Percentiles rank a stretch among this genome's conserved stretches.
Evolutionary conservation across 1,140 invertebrate species (phyloP).

Genomic region (Maconellicoccus hirsutus): DNA sequence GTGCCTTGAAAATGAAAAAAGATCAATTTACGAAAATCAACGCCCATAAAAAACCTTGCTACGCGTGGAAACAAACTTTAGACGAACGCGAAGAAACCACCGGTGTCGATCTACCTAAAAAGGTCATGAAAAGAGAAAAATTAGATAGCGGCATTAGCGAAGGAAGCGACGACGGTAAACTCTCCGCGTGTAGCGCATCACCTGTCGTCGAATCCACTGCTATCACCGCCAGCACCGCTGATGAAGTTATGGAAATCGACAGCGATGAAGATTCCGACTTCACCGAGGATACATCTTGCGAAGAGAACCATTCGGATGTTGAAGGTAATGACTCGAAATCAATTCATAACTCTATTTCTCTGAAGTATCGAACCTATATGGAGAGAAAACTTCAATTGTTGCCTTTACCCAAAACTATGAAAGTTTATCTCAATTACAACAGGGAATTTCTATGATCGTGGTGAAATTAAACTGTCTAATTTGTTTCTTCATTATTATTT

Average conservation of each 20-base stretch:
- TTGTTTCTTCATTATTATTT: too few species aligned
- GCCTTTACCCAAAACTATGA: background rate
- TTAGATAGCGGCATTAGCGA: slow-evolving; percentile 5
- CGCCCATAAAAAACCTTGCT: too few species aligned
- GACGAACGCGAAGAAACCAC: background rate
- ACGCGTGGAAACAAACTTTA: background rate
- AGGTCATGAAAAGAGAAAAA: background rate
- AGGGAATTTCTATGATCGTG: background rate
- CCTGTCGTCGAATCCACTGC: background rate
- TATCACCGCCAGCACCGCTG: too few species aligned
- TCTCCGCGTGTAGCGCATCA: background rate
- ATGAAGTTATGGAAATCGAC: background rate
- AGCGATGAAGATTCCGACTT: slow-evolving; percentile 13
- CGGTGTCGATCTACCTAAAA: background rate
- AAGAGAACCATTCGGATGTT: background rate
- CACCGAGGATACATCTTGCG: background rate
- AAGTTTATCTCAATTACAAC: slow-evolving; percentile 12
- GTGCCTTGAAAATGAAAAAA: too few species aligned
- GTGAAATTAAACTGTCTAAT: too few species aligned
- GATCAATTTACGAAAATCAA: too few species aligned
- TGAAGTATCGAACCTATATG: background rate
- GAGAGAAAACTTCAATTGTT: background rate
- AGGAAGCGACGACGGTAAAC: slow-evolving; percentile 12
- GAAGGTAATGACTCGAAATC: background rate
- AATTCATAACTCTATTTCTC: background rate